Conservation (phyloP, 2,888 invertebrate species). For the Heliconius ismenius region DNA sequence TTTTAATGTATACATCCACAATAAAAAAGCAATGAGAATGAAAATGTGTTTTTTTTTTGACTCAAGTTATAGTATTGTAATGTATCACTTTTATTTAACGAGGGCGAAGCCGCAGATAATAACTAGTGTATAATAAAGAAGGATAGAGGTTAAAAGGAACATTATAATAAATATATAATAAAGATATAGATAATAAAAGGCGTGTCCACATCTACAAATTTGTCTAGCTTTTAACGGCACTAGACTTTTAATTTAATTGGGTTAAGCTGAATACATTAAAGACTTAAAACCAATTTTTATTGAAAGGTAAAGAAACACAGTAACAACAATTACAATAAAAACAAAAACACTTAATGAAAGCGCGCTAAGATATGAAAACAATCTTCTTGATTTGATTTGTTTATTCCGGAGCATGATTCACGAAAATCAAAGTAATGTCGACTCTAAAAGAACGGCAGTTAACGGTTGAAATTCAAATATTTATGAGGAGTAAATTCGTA, state of each 20-base stretch:
- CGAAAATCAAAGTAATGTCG: constrained; percentile 56
- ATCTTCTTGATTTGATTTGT: constrained; percentile 44
- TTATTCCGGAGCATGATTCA: constrained; percentile 38
- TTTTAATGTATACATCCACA: not conserved
- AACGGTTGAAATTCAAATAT: constrained; percentile 59
- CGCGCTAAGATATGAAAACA: constrained; percentile 41
- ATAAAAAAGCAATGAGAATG: not conserved
- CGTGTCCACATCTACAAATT: too few relatives aligned
- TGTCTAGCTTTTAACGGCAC: not conserved
- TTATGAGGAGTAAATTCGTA: constrained; percentile 53
- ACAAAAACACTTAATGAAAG: constrained; percentile 26
- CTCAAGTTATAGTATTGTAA: not conserved
- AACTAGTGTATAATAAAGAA: not conserved
- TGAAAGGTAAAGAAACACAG: not conserved
- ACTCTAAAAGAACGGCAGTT: constrained; percentile 59
- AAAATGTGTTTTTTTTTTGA: not conserved
- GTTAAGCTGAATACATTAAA: not conserved
- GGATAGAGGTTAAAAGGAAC: not conserved
- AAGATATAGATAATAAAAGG: too few relatives aligned
- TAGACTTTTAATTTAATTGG: too few relatives aligned
- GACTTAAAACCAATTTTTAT: not conserved
- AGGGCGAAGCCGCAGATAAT: not conserved
- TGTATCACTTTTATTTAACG: not conserved
- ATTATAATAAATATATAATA: too few relatives aligned
- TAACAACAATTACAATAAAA: constrained; percentile 24